Percentiles rank a stretch among this genome's conserved stretches.
Evolutionary conservation across 2,888 invertebrate genomes (phyloP).

Genomic region (Lycophotia porphyrea): DNA sequence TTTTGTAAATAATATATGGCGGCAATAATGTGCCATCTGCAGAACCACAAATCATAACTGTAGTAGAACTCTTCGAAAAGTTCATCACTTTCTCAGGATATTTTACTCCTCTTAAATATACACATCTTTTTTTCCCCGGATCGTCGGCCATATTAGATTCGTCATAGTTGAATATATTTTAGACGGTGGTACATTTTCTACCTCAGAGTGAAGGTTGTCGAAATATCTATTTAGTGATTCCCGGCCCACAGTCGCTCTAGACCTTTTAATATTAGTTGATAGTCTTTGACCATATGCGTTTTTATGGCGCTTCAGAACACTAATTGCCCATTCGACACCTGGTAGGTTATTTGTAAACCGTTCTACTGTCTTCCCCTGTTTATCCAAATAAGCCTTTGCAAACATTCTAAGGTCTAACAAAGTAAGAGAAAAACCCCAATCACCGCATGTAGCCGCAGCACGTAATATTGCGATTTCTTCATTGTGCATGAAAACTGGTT

Average conservation of each 20-base stretch:
- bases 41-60: constrained; percentile 46
- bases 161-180: constrained; percentile 59
- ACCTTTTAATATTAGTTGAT: constrained; percentile 8
- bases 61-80: constrained; percentile 36
- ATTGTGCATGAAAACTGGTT: constrained; percentile 30
- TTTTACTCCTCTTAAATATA: constrained; percentile 42
- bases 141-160: constrained; percentile 57
- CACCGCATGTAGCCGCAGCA: constrained; percentile 30
- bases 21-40: constrained; percentile 44
- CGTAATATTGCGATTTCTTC: constrained; percentile 30
- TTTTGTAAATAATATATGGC: constrained; percentile 58
- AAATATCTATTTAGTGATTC: constrained; percentile 1
- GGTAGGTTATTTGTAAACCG: constrained; percentile 26
- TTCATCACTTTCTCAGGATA: constrained; percentile 37
- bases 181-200: constrained; percentile 28
- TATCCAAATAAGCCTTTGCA: constrained; percentile 43
- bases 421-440: constrained; percentile 36
- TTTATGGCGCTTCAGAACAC: constrained; percentile 58
- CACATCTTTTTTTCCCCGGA: constrained; percentile 51
- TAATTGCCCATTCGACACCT: constrained; percentile 56
- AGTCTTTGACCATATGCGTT: constrained; percentile 19
- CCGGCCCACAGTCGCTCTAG: constrained; percentile 8
- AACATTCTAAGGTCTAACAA: constrained; percentile 37
- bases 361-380: constrained; percentile 22
- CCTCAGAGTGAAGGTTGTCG: constrained; percentile 11